Evolutionary conservation across 2,888 invertebrate genomes (phyloP).

Genomic region (Macrosiphum euphorbiae): DNA sequence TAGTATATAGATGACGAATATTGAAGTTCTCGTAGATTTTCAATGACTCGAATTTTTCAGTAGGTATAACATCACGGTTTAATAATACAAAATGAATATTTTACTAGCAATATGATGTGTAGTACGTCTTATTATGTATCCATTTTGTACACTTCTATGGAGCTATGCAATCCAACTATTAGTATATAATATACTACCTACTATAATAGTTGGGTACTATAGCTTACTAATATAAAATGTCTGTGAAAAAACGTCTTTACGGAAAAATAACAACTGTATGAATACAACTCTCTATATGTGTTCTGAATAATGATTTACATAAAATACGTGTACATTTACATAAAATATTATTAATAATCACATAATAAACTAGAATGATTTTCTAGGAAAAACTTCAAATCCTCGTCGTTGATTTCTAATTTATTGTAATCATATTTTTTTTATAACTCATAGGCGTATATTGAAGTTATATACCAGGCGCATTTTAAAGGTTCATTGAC

Average conservation of each 20-base stretch:
- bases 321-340: neutral
- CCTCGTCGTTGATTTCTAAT: conserved; percentile 18
- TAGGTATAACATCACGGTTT: neutral
- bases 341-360: neutral
- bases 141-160: neutral
- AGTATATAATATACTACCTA: neutral
- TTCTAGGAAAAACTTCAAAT: neutral
- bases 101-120: neutral
- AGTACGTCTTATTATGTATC: neutral
- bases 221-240: neutral
- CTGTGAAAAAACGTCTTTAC: neutral
- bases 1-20: neutral
- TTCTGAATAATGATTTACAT: neutral
- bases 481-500: conserved; percentile 9
- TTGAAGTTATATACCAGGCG: neutral
- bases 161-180: neutral
- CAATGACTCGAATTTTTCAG: neutral
- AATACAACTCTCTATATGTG: neutral
- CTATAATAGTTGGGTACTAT: neutral
- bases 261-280: neutral
- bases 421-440: neutral
- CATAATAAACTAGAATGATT: neutral
- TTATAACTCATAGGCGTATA: neutral
- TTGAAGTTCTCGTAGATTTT: neutral
- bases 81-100: neutral